Evolutionary conservation across 2,888 invertebrate genomes (phyloP).

Genomic region (Lapara coniferarum): DNA sequence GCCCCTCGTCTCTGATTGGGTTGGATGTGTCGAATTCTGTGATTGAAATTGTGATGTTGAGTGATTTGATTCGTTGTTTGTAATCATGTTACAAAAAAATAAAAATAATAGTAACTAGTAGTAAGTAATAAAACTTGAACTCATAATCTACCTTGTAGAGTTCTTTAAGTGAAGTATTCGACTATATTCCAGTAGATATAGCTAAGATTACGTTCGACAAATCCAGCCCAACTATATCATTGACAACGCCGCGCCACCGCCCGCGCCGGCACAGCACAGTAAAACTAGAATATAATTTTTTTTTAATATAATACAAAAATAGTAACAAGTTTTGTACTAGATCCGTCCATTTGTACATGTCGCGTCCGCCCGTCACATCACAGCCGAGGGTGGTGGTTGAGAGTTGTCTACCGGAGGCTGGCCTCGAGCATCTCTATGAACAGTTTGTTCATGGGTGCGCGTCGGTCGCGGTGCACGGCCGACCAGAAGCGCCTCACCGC

Average conservation of each 20-base stretch:
- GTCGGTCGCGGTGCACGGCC: slow-evolving; percentile 92
- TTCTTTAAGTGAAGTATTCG: background rate
- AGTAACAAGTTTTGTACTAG: slow-evolving; percentile 83
- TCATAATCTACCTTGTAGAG: slow-evolving; percentile 3
- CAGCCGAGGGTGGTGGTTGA: background rate
- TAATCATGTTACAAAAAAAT: too few relatives aligned
- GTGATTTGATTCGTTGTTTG: slow-evolving; percentile 4
- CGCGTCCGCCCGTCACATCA: slow-evolving; percentile 15
- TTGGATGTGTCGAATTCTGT: background rate
- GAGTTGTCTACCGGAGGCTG: slow-evolving; percentile 81
- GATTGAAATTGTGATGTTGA: background rate
- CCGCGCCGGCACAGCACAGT: slow-evolving; percentile 48
- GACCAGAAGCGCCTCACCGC: slow-evolving; percentile 96
- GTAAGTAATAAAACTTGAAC: background rate
- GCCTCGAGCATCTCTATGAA: slow-evolving; percentile 98
- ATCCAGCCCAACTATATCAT: background rate
- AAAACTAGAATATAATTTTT: slow-evolving; percentile 70
- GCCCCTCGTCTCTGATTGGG: background rate
- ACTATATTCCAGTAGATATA: background rate
- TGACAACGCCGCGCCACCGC: slow-evolving; percentile 29
- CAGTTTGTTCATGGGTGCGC: slow-evolving; percentile 97
- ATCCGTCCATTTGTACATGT: slow-evolving; percentile 77
- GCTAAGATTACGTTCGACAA: background rate
- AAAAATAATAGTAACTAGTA: too few relatives aligned
- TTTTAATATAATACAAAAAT: slow-evolving; percentile 80